A percentile compares a stretch with the other conserved stretches of the same genome.
Evolutionary conservation across 2,797 vertebrate genomes (phyloP).

Genomic region (Hipposideros larvatus): DNA sequence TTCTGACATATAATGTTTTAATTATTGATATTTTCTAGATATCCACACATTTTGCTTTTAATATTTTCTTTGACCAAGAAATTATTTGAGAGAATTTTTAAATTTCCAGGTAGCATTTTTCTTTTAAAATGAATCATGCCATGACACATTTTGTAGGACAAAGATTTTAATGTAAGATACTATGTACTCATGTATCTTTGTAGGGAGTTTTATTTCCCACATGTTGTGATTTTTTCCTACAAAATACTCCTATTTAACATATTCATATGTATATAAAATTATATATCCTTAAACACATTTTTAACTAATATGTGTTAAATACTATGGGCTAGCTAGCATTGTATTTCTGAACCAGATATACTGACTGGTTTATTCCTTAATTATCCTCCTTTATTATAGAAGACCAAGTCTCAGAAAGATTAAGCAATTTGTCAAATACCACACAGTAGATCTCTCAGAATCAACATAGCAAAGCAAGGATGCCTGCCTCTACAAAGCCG

Average conservation of each 20-base stretch:
- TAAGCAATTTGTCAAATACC: neutral
- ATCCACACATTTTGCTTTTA: neutral
- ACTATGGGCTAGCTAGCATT: neutral
- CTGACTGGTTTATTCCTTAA: neutral
- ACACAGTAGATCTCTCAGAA: neutral
- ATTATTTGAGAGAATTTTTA: conserved; percentile 3
- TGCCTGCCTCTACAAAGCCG: neutral
- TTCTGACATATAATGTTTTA: neutral
- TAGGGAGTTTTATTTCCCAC: neutral
- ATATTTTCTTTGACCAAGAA: neutral
- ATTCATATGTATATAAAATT: neutral
- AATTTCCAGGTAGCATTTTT: neutral
- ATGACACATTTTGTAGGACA: neutral
- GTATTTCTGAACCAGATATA: neutral
- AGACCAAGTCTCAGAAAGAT: neutral
- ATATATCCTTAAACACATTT: neutral
- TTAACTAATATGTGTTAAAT: neutral
- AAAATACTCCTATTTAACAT: neutral
- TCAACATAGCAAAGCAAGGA: neutral
- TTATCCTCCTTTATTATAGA: neutral
- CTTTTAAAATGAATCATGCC: conserved; percentile 1
- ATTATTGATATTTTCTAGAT: neutral
- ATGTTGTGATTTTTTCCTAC: neutral
- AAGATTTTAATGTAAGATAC: neutral
- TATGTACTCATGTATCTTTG: neutral